Evolutionary conservation across 2,888 invertebrate genomes (phyloP).

Genomic region (Hylaea fasciaria): DNA sequence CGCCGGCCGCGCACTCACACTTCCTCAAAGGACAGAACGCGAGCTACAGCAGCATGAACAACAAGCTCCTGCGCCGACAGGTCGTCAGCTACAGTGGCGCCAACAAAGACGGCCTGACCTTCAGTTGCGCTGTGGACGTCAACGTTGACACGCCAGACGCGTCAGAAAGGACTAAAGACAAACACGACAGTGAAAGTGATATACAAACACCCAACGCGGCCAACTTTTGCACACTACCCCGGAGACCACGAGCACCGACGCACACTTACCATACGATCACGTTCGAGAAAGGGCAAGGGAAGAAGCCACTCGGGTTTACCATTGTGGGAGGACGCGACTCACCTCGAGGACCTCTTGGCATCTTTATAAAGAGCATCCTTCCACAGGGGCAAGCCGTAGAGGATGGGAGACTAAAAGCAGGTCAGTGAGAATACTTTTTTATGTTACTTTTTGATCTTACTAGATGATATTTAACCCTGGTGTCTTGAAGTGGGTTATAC

Average conservation of each 20-base stretch:
- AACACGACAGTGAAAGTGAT: constrained; percentile 70
- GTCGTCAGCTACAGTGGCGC: constrained; percentile 83
- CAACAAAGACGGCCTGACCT: constrained; percentile 73
- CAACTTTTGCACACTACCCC: constrained; percentile 90
- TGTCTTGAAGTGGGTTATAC: too few species aligned
- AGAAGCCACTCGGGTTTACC: constrained; percentile 94
- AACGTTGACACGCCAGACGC: constrained; percentile 75
- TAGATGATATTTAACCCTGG: too few species aligned
- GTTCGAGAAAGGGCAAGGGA: constrained; percentile 92
- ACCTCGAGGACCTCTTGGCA: constrained; percentile 92
- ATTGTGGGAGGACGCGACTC: constrained; percentile 95
- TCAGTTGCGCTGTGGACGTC: constrained; percentile 75
- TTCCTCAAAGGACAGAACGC: constrained; percentile 87
- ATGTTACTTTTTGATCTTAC: background rate
- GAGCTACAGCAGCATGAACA: constrained; percentile 86
- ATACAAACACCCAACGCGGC: constrained; percentile 78
- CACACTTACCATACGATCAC: constrained; percentile 90
- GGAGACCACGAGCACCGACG: constrained; percentile 88
- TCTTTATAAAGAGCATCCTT: constrained; percentile 94
- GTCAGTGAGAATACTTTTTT: constrained; percentile 68
- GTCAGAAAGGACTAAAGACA: constrained; percentile 63
- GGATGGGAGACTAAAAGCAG: constrained; percentile 92
- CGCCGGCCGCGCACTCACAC: constrained; percentile 79
- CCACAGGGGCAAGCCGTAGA: constrained; percentile 93
- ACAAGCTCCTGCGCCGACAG: constrained; percentile 84